Percentiles rank a stretch among this genome's conserved stretches.
Conservation (phyloP, 2,888 invertebrate genomes). For the Minunthozetes semirufus region DNA sequence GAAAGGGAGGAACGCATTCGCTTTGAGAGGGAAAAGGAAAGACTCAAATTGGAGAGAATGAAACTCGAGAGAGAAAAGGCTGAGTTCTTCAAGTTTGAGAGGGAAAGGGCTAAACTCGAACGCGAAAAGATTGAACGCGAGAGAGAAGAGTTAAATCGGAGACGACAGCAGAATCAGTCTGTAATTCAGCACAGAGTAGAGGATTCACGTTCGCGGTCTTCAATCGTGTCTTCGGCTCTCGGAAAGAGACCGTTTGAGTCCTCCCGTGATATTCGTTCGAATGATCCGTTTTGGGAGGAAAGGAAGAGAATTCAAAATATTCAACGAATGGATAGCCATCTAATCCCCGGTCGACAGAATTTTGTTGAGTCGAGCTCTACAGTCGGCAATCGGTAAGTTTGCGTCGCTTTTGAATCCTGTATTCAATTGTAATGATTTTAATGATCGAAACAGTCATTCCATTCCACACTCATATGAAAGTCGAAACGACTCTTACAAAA, state of each 20-base stretch:
- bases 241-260: conserved; percentile 54
- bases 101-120: conserved; percentile 54
- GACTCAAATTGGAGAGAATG: conserved; percentile 59
- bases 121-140: conserved; percentile 48
- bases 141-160: conserved; percentile 65
- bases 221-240: conserved; percentile 45
- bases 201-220: neutral
- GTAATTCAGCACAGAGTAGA: conserved; percentile 13
- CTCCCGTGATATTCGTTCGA: neutral
- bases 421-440: neutral
- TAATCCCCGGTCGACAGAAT: neutral
- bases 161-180: conserved; percentile 64
- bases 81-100: conserved; percentile 71
- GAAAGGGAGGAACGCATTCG: conserved; percentile 63
- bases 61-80: conserved; percentile 79
- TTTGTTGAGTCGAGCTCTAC: neutral
- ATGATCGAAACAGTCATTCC: conserved; percentile 18
- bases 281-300: conserved; percentile 47
- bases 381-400: conserved; percentile 15
- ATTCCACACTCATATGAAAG: conserved; percentile 1
- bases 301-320: conserved; percentile 45
- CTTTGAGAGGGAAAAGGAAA: conserved; percentile 55
- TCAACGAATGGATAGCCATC: neutral
- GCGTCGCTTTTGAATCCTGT: neutral
- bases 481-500: conserved; percentile 1